phyloP scores from a whole-genome alignment of 2,888 invertebrate species.

The Apamea epomidion region DNA sequence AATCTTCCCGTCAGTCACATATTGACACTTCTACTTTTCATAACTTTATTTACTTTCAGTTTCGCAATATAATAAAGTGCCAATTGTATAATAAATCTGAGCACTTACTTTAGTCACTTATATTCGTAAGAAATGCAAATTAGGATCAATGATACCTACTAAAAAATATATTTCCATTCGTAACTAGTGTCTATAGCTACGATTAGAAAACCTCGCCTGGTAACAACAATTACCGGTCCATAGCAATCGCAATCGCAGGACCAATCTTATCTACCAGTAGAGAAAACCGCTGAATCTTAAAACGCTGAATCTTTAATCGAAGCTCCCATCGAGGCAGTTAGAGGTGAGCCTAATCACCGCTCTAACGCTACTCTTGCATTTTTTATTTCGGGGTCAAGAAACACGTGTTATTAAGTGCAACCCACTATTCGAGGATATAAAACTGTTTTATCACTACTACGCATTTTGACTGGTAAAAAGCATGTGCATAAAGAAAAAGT shows the following conservation, averaged over 20 bases:
- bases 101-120: not conserved
- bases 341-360: constrained; percentile 46
- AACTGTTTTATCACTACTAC: constrained; percentile 40
- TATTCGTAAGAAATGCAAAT: not conserved
- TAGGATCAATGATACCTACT: not conserved
- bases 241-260: not conserved
- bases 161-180: not conserved
- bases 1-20: not conserved
- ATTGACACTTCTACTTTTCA: not conserved
- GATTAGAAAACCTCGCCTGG: not conserved
- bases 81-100: not conserved
- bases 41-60: not conserved
- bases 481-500: constrained; percentile 28
- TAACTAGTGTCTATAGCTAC: not conserved
- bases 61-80: not conserved
- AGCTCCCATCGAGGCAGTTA: constrained; percentile 35
- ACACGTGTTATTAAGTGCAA: constrained; percentile 67
- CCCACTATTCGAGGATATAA: constrained; percentile 42
- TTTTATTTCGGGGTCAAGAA: constrained; percentile 65
- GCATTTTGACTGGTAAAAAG: constrained; percentile 38
- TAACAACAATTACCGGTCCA: constrained; percentile 1
- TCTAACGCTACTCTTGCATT: constrained; percentile 49
- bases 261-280: not conserved
- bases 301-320: constrained; percentile 27
- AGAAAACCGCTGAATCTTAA: constrained; percentile 1